A percentile compares a stretch with the other conserved stretches of the same genome.
Conservation (phyloP, 2,113 vertebrate species). For the Gopherus evgoodei region DNA sequence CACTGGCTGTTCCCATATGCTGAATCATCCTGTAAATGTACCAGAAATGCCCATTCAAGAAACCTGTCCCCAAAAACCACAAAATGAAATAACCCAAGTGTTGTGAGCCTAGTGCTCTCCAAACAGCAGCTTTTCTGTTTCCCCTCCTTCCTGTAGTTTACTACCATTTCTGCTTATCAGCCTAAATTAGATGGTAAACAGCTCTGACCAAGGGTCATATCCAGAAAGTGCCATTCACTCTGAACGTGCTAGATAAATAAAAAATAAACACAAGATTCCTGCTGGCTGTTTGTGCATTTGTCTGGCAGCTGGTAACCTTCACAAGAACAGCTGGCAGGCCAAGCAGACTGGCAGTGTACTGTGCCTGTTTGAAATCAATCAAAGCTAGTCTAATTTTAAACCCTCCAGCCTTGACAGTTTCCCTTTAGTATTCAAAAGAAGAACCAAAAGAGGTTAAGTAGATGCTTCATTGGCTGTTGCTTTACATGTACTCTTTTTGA, state of each 20-base stretch:
- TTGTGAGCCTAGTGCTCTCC: not conserved
- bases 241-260: not conserved
- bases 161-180: not conserved
- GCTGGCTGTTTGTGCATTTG: not conserved
- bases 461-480: not conserved
- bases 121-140: not conserved
- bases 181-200: not conserved
- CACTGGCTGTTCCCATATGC: not conserved
- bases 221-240: not conserved
- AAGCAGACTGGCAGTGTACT: not conserved
- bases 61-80: not conserved
- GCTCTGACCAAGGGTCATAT: not conserved
- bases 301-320: not conserved
- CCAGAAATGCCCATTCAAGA: not conserved
- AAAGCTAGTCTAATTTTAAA: not conserved
- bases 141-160: rapidly evolving
- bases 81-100: not conserved
- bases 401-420: not conserved
- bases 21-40: not conserved
- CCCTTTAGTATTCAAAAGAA: not conserved
- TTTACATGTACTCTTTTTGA: not conserved
- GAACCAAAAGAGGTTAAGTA: not conserved
- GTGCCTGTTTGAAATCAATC: not conserved
- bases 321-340: not conserved
- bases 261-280: not conserved